A percentile compares a stretch with the other conserved stretches of the same genome.
phyloP scores from a whole-genome alignment of 2,113 vertebrate species.

The Sinocyclocheilus maitianheensis region DNA sequence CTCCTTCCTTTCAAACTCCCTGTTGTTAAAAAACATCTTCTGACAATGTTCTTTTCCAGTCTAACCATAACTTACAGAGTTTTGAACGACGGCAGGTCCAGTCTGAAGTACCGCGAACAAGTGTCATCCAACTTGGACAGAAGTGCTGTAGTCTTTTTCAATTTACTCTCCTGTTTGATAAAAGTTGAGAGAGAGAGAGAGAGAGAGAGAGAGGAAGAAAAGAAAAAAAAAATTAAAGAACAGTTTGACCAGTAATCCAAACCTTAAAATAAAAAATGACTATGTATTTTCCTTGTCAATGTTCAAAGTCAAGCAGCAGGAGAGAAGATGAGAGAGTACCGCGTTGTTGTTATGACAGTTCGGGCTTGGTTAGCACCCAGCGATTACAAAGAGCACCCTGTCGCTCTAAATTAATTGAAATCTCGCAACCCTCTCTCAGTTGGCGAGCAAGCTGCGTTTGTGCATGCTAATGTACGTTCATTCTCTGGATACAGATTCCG shows the following conservation, averaged over 20 bases:
- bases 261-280: neutral
- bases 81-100: constrained; percentile 46
- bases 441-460: neutral
- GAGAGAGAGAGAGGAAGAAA: neutral
- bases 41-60: neutral
- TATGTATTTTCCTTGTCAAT: neutral
- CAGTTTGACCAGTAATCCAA: neutral
- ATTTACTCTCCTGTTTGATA: constrained; percentile 37
- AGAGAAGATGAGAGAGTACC: constrained; percentile 1
- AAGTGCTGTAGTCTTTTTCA: constrained; percentile 35
- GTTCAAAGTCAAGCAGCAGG: neutral
- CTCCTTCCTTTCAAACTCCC: neutral
- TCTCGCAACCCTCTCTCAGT: neutral
- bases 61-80: constrained; percentile 38
- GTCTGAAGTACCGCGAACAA: constrained; percentile 44
- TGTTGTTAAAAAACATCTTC: neutral
- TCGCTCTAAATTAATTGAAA: constrained; percentile 14
- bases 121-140: constrained; percentile 31
- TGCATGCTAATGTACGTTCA: neutral
- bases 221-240: neutral
- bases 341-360: neutral
- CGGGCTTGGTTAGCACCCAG: neutral
- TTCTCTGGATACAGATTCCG: neutral
- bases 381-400: neutral
- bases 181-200: constrained; percentile 3